phyloP scores from a whole-genome alignment of 2,888 invertebrate species.

The Tromatobia lineatoria region DNA sequence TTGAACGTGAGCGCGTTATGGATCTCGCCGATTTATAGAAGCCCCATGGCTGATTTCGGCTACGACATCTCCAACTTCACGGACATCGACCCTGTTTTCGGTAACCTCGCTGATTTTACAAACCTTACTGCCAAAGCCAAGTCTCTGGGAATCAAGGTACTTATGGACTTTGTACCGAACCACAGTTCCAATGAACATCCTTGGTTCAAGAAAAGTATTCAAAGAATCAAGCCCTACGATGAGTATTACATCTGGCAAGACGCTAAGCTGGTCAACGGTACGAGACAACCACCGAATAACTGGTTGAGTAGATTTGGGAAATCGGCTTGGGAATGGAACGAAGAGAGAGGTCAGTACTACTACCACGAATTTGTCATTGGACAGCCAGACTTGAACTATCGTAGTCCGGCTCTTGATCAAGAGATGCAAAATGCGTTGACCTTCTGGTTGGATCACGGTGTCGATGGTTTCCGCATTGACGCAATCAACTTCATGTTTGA shows the following conservation, averaged over 20 bases:
- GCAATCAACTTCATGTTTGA: constrained; percentile 80
- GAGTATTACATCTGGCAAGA: constrained; percentile 93
- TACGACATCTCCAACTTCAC: constrained; percentile 89
- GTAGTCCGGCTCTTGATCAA: constrained; percentile 86
- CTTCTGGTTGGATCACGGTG: constrained; percentile 87
- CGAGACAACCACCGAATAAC: constrained; percentile 83
- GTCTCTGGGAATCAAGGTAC: constrained; percentile 85
- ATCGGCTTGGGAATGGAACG: constrained; percentile 88
- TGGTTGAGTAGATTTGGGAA: constrained; percentile 87
- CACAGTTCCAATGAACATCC: constrained; percentile 92
- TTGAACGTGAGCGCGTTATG: constrained; percentile 89
- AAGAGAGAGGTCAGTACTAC: constrained; percentile 87
- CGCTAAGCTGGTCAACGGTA: constrained; percentile 83
- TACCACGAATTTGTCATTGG: constrained; percentile 88
- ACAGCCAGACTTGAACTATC: constrained; percentile 89
- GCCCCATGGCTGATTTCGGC: constrained; percentile 89
- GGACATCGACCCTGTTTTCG: constrained; percentile 87
- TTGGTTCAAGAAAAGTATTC: constrained; percentile 92
- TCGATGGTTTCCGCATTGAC: constrained; percentile 88
- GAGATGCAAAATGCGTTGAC: constrained; percentile 86
- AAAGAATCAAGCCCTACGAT: constrained; percentile 88
- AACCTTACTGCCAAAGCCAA: constrained; percentile 65
- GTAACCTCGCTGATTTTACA: constrained; percentile 87
- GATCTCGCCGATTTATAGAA: constrained; percentile 90
- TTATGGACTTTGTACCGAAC: constrained; percentile 87